Evolutionary conservation across 2,888 invertebrate genomes (phyloP).

Genomic region (Macropis europaea): DNA sequence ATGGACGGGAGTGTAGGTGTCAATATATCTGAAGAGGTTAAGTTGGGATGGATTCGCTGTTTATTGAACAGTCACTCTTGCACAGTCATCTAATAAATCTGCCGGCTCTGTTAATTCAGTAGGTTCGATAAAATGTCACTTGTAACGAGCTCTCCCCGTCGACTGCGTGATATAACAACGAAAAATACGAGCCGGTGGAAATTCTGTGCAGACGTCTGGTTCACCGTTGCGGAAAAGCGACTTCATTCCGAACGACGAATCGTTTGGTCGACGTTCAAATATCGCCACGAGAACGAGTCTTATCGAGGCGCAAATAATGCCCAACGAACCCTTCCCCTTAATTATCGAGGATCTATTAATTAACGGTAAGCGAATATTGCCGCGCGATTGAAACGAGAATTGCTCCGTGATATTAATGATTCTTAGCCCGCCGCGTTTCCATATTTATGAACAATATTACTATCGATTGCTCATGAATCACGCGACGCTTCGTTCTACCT

Average conservation of each 20-base stretch:
- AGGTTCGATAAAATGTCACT: no score
- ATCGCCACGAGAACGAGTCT: slow-evolving; percentile 1
- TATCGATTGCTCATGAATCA: slow-evolving; percentile 37
- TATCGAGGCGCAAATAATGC: slow-evolving; percentile 11
- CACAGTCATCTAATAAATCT: no score
- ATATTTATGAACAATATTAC: slow-evolving; percentile 22
- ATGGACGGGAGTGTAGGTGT: no score
- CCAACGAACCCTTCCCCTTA: slow-evolving; percentile 8
- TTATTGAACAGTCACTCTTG: no score
- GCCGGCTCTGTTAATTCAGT: no score
- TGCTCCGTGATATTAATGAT: slow-evolving; percentile 26
- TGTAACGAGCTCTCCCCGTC: no score
- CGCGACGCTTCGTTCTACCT: not conserved
- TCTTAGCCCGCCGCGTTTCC: slow-evolving; percentile 19
- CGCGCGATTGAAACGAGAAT: slow-evolving; percentile 22
- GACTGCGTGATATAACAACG: not conserved
- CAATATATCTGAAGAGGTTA: no score
- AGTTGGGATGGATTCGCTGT: no score
- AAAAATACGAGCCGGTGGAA: not conserved
- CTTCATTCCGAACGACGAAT: not conserved
- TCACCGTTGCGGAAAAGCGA: not conserved
- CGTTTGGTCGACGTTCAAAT: slow-evolving; percentile 16
- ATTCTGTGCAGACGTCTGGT: not conserved
- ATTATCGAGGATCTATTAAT: slow-evolving; percentile 45
- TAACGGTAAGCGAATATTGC: slow-evolving; percentile 23